phyloP scores from a whole-genome alignment of 2,113 vertebrate species.

The Papio anubis region DNA sequence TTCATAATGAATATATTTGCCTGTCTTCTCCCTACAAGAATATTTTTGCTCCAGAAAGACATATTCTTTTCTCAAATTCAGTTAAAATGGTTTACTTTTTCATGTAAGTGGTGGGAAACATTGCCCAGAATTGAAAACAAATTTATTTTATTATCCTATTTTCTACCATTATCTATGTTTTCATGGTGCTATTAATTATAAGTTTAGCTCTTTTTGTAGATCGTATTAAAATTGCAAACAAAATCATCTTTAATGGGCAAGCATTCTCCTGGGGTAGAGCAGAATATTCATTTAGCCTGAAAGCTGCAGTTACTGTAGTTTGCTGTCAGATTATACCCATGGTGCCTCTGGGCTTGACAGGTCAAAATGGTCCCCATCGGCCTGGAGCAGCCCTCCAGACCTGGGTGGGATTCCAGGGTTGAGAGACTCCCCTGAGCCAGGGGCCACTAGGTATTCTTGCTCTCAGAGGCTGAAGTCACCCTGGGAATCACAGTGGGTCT shows the following conservation, averaged over 20 bases:
- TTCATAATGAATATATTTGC: not conserved
- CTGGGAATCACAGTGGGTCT: not conserved
- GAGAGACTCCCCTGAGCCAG: not conserved
- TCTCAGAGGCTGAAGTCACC: not conserved
- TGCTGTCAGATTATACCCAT: not conserved
- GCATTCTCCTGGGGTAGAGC: not conserved
- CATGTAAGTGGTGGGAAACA: not conserved
- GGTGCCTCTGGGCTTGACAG: not conserved
- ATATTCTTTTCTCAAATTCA: not conserved
- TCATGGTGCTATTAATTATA: slow-evolving; percentile 61
- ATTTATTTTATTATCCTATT: slow-evolving; percentile 35
- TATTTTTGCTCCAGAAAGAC: slow-evolving; percentile 5
- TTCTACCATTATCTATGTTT: slow-evolving; percentile 27
- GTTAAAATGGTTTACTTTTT: slow-evolving; percentile 28
- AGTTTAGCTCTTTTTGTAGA: slow-evolving; percentile 2
- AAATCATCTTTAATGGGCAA: not conserved
- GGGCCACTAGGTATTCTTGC: not conserved
- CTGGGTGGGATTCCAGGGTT: not conserved
- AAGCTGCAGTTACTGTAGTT: not conserved
- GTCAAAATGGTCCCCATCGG: not conserved
- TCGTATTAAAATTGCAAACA: not conserved
- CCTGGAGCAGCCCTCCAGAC: not conserved
- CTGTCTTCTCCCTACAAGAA: slow-evolving; percentile 1
- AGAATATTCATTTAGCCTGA: not conserved
- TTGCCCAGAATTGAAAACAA: slow-evolving; percentile 18